Percentiles rank a stretch among this genome's conserved stretches.
Conservation (phyloP, 2,888 invertebrate genomes). For the Cantharis rustica region DNA sequence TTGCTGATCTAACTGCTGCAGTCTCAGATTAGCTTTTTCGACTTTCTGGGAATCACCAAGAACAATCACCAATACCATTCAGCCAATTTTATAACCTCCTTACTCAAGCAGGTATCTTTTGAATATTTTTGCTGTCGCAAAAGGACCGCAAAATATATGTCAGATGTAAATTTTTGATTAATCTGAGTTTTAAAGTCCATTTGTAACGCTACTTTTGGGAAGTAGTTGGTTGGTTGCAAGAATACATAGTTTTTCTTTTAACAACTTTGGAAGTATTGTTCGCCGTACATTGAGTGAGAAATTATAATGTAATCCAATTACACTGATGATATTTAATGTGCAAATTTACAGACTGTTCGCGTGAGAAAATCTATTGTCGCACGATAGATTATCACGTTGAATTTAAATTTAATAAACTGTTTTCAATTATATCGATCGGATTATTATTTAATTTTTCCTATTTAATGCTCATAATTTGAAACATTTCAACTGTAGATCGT, state of each 20-base stretch:
- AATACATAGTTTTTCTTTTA: background rate
- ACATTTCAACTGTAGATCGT: no score
- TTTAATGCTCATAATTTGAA: background rate
- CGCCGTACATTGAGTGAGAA: background rate
- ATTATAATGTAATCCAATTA: background rate
- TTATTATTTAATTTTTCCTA: background rate
- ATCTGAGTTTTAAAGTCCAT: no score
- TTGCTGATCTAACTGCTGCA: no score
- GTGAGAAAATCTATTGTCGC: background rate
- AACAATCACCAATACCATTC: no score
- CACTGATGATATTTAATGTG: background rate
- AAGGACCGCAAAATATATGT: no score
- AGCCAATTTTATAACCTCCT: no score
- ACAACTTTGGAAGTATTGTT: background rate
- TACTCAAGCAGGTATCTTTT: no score
- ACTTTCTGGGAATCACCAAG: no score
- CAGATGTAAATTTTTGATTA: no score
- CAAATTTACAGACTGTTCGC: background rate
- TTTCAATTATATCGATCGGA: no score
- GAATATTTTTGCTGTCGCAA: no score
- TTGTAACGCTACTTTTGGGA: background rate
- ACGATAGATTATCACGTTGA: background rate
- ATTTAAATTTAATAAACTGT: background rate
- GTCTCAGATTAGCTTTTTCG: no score
- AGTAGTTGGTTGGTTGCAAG: background rate